Conservation (phyloP, 2,797 vertebrate genomes). For the Rhynchonycteris naso region DNA sequence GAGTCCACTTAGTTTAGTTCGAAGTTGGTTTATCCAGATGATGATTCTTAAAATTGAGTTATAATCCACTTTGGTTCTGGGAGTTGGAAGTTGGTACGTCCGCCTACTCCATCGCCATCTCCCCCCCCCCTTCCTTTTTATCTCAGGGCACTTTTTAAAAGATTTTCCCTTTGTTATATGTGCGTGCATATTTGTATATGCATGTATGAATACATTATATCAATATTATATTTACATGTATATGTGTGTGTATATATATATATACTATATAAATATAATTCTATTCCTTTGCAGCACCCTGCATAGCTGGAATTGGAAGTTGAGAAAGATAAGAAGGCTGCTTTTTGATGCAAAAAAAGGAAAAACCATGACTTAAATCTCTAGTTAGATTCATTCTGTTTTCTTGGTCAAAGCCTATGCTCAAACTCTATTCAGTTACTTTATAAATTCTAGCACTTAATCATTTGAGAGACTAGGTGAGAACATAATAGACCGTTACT, state of each 20-base stretch:
- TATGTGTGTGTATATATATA: not conserved
- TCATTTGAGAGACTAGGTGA: constrained; percentile 19
- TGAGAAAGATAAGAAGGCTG: constrained; percentile 10
- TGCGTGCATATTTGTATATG: not conserved
- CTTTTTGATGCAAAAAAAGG: not conserved
- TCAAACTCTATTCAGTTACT: constrained; percentile 24
- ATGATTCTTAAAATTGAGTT: too few species aligned
- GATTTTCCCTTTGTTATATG: not conserved
- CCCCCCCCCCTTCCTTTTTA: too few species aligned
- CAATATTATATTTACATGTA: not conserved
- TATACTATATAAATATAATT: not conserved
- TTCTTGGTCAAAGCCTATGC: constrained; percentile 26
- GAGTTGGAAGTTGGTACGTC: too few species aligned
- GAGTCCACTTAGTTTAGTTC: too few species aligned
- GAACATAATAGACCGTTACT: not conserved
- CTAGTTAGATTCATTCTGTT: constrained; percentile 35
- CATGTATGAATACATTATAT: not conserved
- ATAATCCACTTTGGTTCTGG: too few species aligned
- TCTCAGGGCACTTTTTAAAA: not conserved
- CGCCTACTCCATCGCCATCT: too few species aligned
- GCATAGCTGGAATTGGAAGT: not conserved
- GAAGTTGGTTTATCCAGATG: too few species aligned
- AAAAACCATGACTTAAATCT: not conserved
- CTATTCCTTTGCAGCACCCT: constrained; percentile 13
- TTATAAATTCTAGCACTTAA: constrained; percentile 21